phyloP scores from a whole-genome alignment of 2,113 vertebrate species.

The Myanophis thanlyinensis region DNA sequence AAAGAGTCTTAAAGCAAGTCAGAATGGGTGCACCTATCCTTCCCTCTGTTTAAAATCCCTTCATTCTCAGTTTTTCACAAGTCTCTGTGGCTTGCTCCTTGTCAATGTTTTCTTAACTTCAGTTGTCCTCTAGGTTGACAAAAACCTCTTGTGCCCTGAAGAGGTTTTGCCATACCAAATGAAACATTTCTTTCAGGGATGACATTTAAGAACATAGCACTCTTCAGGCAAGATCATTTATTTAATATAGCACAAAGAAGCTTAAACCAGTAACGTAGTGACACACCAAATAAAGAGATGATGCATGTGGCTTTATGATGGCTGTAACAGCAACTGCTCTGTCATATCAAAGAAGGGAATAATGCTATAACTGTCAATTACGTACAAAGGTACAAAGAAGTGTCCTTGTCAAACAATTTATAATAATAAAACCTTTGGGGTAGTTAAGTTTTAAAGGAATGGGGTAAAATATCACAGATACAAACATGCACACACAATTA shows the following conservation, averaged over 20 bases:
- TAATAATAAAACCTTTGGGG: background rate
- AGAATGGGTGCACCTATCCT: background rate
- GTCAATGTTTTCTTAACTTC: background rate
- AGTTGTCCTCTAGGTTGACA: background rate
- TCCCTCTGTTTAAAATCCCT: background rate
- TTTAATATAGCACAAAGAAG: conserved; percentile 25
- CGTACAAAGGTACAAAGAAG: background rate
- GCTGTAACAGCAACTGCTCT: conserved; percentile 21
- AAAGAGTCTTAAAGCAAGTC: background rate
- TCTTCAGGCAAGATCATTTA: background rate
- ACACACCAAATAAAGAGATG: conserved; percentile 4
- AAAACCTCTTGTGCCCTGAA: background rate
- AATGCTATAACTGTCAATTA: conserved; percentile 13
- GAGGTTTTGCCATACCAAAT: background rate
- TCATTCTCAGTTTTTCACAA: background rate
- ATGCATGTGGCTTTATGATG: conserved; percentile 6
- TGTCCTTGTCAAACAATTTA: background rate
- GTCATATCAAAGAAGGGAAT: background rate
- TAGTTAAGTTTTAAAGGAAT: background rate
- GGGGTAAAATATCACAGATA: background rate
- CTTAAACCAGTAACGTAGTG: conserved; percentile 5
- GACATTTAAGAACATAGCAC: background rate
- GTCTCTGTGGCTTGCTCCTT: background rate
- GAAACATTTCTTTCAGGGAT: background rate
- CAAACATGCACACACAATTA: background rate